Percentiles rank a stretch among this genome's conserved stretches.
Evolutionary conservation across 2,797 vertebrate species (phyloP).

Genomic region (Pristis pectinata): DNA sequence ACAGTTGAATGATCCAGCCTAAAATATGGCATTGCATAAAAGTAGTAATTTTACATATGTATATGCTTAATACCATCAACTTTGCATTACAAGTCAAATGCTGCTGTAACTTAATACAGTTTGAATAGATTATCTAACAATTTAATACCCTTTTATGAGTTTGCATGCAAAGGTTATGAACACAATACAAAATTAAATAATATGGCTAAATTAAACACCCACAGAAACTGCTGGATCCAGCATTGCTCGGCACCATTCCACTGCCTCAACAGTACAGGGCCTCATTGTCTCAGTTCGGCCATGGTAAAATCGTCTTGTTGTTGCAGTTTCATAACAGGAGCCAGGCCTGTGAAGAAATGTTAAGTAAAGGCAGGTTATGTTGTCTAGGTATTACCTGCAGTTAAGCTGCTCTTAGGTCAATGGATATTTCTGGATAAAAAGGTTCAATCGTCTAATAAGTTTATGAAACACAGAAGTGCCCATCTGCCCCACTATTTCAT

Average conservation of each 20-base stretch:
- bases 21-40: background rate
- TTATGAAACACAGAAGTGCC: background rate
- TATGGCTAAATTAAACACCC: constrained; percentile 44
- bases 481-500: background rate
- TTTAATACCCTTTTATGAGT: background rate
- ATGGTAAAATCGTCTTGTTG: constrained; percentile 83
- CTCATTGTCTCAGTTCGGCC: constrained; percentile 91
- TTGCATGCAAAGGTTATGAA: background rate
- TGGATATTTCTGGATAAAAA: background rate
- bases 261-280: constrained; percentile 74
- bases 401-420: background rate
- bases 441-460: background rate
- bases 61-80: background rate
- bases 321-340: constrained; percentile 91
- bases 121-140: background rate
- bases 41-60: background rate
- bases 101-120: background rate
- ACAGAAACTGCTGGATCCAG: constrained; percentile 65
- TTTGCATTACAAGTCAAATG: background rate
- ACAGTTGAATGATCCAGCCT: too few relatives aligned
- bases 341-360: constrained; percentile 63
- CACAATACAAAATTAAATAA: background rate
- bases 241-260: constrained; percentile 82
- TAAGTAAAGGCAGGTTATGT: background rate
- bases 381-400: background rate